phyloP scores from a whole-genome alignment of 1,140 invertebrate genomes.

The Muscidifurax raptorellus region DNA sequence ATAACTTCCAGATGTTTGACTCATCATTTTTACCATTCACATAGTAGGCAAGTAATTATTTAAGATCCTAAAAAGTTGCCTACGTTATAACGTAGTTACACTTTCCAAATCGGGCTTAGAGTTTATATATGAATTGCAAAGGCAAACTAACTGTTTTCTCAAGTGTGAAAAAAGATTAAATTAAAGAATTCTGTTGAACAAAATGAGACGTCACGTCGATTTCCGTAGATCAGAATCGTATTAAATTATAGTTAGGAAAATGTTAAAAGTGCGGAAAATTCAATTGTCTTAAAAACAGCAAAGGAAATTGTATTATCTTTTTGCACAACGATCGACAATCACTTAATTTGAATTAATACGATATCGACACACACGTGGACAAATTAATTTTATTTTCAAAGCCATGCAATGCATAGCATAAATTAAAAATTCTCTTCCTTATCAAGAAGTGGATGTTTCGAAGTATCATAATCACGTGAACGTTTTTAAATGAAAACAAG shows the following conservation, averaged over 20 bases:
- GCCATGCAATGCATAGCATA: not conserved
- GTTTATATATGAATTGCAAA: not conserved
- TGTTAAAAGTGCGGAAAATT: too few relatives aligned
- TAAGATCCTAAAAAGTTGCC: constrained; percentile 18
- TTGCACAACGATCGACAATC: too few relatives aligned
- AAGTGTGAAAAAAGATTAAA: not conserved
- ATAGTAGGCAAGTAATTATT: not conserved
- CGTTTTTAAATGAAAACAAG: not conserved
- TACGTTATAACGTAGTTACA: not conserved
- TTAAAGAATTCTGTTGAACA: not conserved
- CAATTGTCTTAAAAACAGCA: too few relatives aligned
- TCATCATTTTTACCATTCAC: not conserved
- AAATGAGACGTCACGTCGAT: not conserved
- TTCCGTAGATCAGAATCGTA: not conserved
- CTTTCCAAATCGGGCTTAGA: not conserved
- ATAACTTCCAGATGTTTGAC: not conserved
- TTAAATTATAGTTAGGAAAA: too few relatives aligned
- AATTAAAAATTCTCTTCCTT: not conserved
- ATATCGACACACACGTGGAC: not conserved
- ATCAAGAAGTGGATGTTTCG: not conserved
- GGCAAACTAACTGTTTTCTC: not conserved
- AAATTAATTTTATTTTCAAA: too few relatives aligned
- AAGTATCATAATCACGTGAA: not conserved
- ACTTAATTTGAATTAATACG: not conserved
- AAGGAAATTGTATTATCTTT: too few relatives aligned